Base-by-base conservation (phyloP, 2,797 vertebrate genomes). In the Hydrocynus forskahlii region DNA sequence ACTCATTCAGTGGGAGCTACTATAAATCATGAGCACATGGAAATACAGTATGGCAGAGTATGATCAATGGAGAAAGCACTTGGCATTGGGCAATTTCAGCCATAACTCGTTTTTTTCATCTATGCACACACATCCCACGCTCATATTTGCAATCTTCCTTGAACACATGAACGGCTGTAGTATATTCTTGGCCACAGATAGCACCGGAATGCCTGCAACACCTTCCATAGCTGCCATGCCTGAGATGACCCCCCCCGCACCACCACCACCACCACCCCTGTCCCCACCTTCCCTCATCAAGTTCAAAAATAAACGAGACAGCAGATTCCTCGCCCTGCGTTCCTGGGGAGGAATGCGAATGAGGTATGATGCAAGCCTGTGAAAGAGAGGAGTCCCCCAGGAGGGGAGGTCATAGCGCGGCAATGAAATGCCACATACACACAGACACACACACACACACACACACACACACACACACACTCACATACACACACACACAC, bases 301-400 rank as follows among this genome's bases (percentile, higher is more conserved):
- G 92, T 94, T 96, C 93, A 94, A 95, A 97, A 96, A 96, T 96
- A 97, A 95, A 95, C 92, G 90, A 93, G 95, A 95, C 91, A 91
- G 90, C 88, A 89, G 92, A 93, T 94, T 93, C 91, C 92, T 94
- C 89, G 92, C 92, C 93, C 91, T 88, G 83, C 89, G 91, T 94
- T 94, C 93, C 92, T 92, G 90, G 40, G 25, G 29, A 86, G 86
- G 87, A 88, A 88, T 88, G 85, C 82, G 90, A 92, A 93, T 91
- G 93, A 91, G 82, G 87, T 81, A 93, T 96, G 95, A 95, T 94
- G 93, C 88, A 94, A 95, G 87, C 68, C 78, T 84, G 85, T 92
- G 92, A 91, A 93, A 95, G 89, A 92, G 88, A 94, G 93, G 85
- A 89, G 86, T 88, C 83, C 87, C 87, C 83, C 69, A 62, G 84